Base-by-base conservation (phyloP, 2,113 vertebrate species). In the Morone saxatilis region DNA sequence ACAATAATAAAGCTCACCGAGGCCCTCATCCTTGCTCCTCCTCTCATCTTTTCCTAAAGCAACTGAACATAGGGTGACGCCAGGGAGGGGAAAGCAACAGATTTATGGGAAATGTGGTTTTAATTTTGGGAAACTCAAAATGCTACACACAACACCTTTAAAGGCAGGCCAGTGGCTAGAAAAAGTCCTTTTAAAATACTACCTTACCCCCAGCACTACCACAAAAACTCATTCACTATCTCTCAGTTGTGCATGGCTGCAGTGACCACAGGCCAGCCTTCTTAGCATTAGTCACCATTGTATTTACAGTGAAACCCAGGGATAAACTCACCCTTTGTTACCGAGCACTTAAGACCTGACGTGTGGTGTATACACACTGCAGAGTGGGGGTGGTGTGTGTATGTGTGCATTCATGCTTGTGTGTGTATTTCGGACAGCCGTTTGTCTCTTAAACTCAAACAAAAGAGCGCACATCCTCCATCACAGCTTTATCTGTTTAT, bases 401-500 rank as follows among this genome's bases (percentile, higher is more conserved):
- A 43, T 17, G 82, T 57, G 72, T 76, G 67, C 62, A 48, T 45
- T 13, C 53, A 31, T 80, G 66, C 67, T 45, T 71, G 74, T 67
- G 83, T 80, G 83, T 82, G 83, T 67, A 66, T 81, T 72, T 65
- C 1, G 22, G 87, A 88, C 65, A 71, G 81, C 63, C 76, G 67
- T 91, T 93, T 89, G 88, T 95, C 90, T 93, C 83, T 71, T 66
- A 82, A 86, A 91, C 80, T 87, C 86, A 93, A 94, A 95, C 91
- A 94, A 86, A 83, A 86, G 84, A 83, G 81, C 12, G 66, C 20
- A 86, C 76, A 72, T 91, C 89, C 87, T 92, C 88, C 84, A 90
- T 94, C 89, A 88, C 67, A 43, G 76, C 84, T 86, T 76, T 92
- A 92, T 94, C 91, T 94, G 93, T 93, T 93, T 93, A 94, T 82